These are phyloP conservation scores for Epizoanthus ramosus DNA, from an alignment of 92 coral and sea anemone species.

Conservation along the genomic window DNA sequence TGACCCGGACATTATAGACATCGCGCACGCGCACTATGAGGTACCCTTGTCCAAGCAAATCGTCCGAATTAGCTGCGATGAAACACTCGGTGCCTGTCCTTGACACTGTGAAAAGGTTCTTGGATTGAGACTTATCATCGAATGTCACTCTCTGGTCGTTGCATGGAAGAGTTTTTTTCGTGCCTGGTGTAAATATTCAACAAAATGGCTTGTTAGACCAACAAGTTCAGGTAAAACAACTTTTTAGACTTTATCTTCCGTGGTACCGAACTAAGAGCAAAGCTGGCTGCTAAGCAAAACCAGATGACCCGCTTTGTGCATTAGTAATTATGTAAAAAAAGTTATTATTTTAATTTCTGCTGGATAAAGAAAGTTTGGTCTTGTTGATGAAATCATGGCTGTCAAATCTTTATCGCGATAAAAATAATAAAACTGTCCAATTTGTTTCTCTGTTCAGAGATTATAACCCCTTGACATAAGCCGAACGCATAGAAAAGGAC, in stretches of 20 bases:
- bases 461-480: no score
- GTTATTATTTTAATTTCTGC: no score
- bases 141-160: conserved; percentile 60
- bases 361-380: no score
- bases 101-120: conserved; percentile 59
- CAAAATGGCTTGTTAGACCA: background rate
- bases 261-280: no score
- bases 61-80: conserved; percentile 55
- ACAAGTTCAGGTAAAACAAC: background rate
- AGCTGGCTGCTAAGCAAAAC: no score
- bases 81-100: conserved; percentile 13
- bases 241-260: background rate
- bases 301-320: no score
- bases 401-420: no score
- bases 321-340: no score
- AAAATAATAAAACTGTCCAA: no score
- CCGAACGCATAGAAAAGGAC: no score
- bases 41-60: conserved; percentile 60
- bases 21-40: conserved; percentile 65
- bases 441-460: no score
- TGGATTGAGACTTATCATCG: conserved; percentile 66
- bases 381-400: no score
- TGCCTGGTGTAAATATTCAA: conserved; percentile 34
- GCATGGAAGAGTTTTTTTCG: conserved; percentile 31
- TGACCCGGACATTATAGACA: conserved; percentile 63